Evolutionary conservation across 1,140 invertebrate genomes (phyloP), one percentile per base, ranked within the genome.

Genomic region (Psix sp.): DNA sequence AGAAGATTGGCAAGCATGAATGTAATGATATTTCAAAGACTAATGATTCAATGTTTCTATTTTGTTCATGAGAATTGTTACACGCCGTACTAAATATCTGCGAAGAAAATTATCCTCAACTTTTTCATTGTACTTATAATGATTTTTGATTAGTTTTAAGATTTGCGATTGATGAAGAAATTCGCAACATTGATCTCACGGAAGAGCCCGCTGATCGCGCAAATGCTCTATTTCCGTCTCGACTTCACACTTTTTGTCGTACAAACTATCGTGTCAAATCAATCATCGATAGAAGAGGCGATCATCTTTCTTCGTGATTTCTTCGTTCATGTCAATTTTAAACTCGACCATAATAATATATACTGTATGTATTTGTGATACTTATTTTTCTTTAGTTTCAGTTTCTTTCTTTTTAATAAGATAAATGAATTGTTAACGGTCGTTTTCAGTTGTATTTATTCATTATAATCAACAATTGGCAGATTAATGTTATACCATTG

Each of bases 131-230:
- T 81, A 82, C 80, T 82, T 82, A 82, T 11, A 1, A 6, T 63
- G 21, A 29, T 3, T 29, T 74, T 80, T 78, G 70, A 78, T 78
- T 78, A 80, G 78, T 70, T 33, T 68, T 80, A 82, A 79, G 77
- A 80, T 78, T 62, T 39, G 48, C 60, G 46, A 73, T 54, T 4
- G 39, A 54, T 49, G 48, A 24, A 40, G 7, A 57, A 67, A 71
- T 77, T 74, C 74, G 49, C 63, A 70, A 70, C 70, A 67, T 68
- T 80, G 77, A 78, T 80, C 79, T 80, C 79, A 78, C 60, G 63
- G 15, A 48, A 52, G 24, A 57, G 65, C 73, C 66, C 24, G 60
- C 56, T 59, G 66, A 29, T 77, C 40, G 65, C 63, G 74, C 74
- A 78, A 78, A 78, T 74, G 66, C 39, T 46, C 52, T 39, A 14